Evolutionary conservation across 2,113 vertebrate genomes (phyloP).

Genomic region (Gorilla gorilla): DNA sequence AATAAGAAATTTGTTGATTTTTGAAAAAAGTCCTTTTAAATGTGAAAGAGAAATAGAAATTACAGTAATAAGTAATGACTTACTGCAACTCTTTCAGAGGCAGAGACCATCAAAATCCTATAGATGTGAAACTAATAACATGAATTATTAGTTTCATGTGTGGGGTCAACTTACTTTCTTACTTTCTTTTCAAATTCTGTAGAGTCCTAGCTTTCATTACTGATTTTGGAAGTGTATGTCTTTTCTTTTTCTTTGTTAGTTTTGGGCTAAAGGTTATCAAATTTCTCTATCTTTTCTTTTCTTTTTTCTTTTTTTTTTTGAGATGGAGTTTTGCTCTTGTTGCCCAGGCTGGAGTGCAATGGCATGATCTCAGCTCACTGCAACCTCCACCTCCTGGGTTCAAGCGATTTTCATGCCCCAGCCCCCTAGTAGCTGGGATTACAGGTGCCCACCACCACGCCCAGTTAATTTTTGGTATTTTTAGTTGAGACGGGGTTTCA

Average conservation of each 20-base stretch:
- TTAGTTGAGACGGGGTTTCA: too few relatives aligned
- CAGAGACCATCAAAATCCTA: not conserved
- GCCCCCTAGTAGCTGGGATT: too few relatives aligned
- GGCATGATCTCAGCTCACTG: too few relatives aligned
- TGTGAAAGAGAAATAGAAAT: conserved; percentile 4
- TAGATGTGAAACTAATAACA: not conserved
- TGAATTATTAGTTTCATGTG: not conserved
- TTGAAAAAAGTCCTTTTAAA: not conserved
- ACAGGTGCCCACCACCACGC: too few relatives aligned
- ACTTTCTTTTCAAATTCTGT: not conserved
- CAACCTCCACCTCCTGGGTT: too few relatives aligned
- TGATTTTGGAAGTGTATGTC: conserved; percentile 6
- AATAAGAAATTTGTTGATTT: conserved; percentile 5
- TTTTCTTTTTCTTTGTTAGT: conserved; percentile 35
- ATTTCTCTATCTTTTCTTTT: not conserved
- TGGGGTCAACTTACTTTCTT: not conserved
- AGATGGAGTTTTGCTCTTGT: too few relatives aligned
- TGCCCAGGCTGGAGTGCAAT: too few relatives aligned
- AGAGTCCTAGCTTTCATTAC: not conserved
- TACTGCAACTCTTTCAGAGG: not conserved
- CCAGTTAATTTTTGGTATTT: too few relatives aligned
- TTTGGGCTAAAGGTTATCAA: not conserved
- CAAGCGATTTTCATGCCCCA: too few relatives aligned
- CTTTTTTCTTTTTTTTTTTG: too few relatives aligned
- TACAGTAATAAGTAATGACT: conserved; percentile 1